Percentiles rank a stretch among this genome's conserved stretches.
These are phyloP conservation scores for Lordiphosa clarofinis DNA, from an alignment of 1,140 invertebrate species.

Conservation along the genomic window DNA sequence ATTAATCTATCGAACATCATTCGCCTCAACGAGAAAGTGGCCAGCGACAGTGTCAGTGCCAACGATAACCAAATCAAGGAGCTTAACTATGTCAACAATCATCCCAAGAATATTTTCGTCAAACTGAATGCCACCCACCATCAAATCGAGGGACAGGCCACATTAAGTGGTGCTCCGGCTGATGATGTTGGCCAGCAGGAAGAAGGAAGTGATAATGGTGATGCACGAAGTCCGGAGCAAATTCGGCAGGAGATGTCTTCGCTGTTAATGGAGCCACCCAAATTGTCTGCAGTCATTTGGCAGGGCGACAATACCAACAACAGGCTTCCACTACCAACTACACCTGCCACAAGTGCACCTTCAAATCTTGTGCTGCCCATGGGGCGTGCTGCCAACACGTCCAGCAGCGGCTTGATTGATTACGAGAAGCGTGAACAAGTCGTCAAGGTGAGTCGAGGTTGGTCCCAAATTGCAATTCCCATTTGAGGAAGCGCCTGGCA, in stretches of 20 bases:
- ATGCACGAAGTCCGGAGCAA: conserved; percentile 31
- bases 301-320: conserved; percentile 1
- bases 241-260: conserved; percentile 52
- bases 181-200: conserved; percentile 13
- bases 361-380: conserved; percentile 27
- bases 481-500: neutral
- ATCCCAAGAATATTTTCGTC: conserved; percentile 56
- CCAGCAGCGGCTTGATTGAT: conserved; percentile 58
- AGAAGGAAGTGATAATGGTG: conserved; percentile 22
- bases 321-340: neutral
- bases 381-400: conserved; percentile 13
- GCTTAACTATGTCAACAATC: conserved; percentile 70
- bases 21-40: conserved; percentile 74
- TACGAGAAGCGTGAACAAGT: conserved; percentile 63
- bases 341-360: neutral
- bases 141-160: neutral
- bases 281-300: conserved; percentile 36
- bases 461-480: conserved; percentile 5
- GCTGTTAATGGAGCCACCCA: conserved; percentile 19
- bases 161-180: neutral
- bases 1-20: conserved; percentile 77
- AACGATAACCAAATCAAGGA: conserved; percentile 73
- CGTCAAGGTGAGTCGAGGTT: conserved; percentile 65
- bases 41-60: conserved; percentile 72
- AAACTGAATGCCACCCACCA: conserved; percentile 28